Percentiles rank a stretch among this genome's conserved stretches.
phyloP scores from a whole-genome alignment of 2,888 invertebrate species.

The Napeogenes sylphis region DNA sequence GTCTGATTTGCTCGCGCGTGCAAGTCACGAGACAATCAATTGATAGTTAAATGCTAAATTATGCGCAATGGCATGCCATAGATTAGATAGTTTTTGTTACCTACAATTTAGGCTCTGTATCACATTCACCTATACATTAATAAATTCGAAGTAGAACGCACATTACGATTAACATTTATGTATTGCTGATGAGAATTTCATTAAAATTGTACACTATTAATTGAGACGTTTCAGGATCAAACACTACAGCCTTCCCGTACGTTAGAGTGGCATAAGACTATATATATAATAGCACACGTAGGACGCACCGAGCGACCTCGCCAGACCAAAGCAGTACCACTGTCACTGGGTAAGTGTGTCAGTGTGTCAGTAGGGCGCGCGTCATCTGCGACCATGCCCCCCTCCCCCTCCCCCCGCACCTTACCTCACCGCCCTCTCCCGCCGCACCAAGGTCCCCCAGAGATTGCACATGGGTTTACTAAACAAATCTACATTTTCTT shows the following conservation, averaged over 20 bases:
- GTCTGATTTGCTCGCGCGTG: conserved; percentile 12
- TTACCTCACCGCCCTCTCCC: conserved; percentile 42
- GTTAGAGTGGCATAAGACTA: conserved; percentile 27
- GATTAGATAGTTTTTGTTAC: conserved; percentile 7
- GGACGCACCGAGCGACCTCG: conserved; percentile 71
- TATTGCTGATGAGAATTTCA: no score
- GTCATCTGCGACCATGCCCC: conserved; percentile 70
- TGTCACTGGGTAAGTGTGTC: conserved; percentile 78
- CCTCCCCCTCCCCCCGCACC: conserved; percentile 33
- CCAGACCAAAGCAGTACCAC: conserved; percentile 75
- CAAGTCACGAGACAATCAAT: conserved; percentile 19
- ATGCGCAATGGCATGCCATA: conserved; percentile 10
- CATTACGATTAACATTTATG: no score
- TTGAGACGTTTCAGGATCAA: conserved; percentile 6
- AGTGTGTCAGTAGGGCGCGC: conserved; percentile 77
- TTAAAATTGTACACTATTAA: no score
- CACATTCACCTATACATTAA: no score
- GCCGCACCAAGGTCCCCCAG: conserved; percentile 65
- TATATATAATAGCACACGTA: conserved; percentile 52
- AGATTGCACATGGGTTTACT: conserved; percentile 61
- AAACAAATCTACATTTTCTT: conserved; percentile 48
- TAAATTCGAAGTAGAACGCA: no score
- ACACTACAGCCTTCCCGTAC: conserved; percentile 12
- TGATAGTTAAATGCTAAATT: conserved; percentile 1
- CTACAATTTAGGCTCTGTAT: background rate